Base-by-base conservation (phyloP, 2,888 invertebrate genomes). In the Teleiodes luculella region DNA sequence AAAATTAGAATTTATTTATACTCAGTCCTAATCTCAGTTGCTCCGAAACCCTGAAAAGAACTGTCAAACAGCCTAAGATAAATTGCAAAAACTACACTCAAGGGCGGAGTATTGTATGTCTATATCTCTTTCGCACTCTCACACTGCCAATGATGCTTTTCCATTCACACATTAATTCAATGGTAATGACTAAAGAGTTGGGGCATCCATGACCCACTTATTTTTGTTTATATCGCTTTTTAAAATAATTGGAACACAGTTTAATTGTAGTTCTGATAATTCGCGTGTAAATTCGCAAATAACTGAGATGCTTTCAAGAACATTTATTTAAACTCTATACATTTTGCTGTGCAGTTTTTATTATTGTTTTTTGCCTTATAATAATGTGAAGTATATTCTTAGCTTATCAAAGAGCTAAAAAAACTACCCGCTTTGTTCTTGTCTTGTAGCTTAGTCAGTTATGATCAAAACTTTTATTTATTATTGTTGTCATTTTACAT, bases 201-300 rank as follows among this genome's bases (percentile, higher is more conserved):
- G 70, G 67, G 65, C 65, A 74, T 74, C 78, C 78, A 57, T 80
- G 79, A 76, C 79, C 79, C 49, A 76, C 64, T 66, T 58, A 13
- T 33, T 55, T 51, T 54, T 52, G 54, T 55, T 47, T 56, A 45
- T 56, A 47, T 53, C 37, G 37, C 36, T 20, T 54, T 50, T 50
- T 50, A 33, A 39, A 31, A 20, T 48, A 48, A 48, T 53, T 49
- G 49, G 48, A 43, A 16, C 39, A 39, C 11, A 16, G 39, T 39
- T 51, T 18, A 33, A 18, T 16, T 33, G 31, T 31, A 16, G 39
- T 18, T 41, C 41, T 41, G 41, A 20, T 28, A 10, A 7, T 18
- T 24, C 13, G 8, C 31, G n/a, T 14, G 30, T 24, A 28, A 6
- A 24, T 24, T 3, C 20, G 18, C 18, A 1, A 39, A 8, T 5